A percentile compares a stretch with the other conserved stretches of the same genome.
phyloP scores from a whole-genome alignment of 1,140 invertebrate genomes.

The Bradysia coprophila region DNA sequence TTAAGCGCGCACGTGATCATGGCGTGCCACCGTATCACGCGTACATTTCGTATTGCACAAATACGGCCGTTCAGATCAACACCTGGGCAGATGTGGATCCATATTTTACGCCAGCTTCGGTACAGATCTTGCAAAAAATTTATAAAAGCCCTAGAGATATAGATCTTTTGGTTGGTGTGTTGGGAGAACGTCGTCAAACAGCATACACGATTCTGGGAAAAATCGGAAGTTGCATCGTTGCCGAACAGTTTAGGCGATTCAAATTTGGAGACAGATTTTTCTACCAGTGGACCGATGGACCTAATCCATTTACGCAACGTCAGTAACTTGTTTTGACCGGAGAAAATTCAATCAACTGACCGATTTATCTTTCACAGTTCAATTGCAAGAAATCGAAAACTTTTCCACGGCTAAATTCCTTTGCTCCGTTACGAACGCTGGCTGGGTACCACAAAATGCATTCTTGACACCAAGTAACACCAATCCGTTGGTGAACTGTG shows the following conservation, averaged over 20 bases:
- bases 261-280: slow-evolving; percentile 56
- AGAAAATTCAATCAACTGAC: no score
- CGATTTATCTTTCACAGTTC: no score
- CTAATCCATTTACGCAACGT: not conserved
- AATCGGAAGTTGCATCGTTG: slow-evolving; percentile 58
- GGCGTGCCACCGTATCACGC: slow-evolving; percentile 58
- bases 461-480: no score
- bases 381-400: no score
- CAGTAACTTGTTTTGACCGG: no score
- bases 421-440: no score
- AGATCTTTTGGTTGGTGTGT: slow-evolving; percentile 69
- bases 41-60: slow-evolving; percentile 49
- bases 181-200: no score
- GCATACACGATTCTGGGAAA: no score
- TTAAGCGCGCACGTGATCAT: slow-evolving; percentile 70
- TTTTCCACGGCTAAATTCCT: no score
- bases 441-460: no score
- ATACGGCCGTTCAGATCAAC: slow-evolving; percentile 31
- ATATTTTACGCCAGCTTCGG: slow-evolving; percentile 23
- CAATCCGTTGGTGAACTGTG: no score
- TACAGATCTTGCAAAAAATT: slow-evolving; percentile 16
- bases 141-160: slow-evolving; percentile 47
- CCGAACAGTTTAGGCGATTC: slow-evolving; percentile 51
- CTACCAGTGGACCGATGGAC: slow-evolving; percentile 26
- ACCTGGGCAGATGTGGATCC: slow-evolving; percentile 46